Conservation (phyloP, 2,113 vertebrate genomes). For the Notechis scutatus region DNA sequence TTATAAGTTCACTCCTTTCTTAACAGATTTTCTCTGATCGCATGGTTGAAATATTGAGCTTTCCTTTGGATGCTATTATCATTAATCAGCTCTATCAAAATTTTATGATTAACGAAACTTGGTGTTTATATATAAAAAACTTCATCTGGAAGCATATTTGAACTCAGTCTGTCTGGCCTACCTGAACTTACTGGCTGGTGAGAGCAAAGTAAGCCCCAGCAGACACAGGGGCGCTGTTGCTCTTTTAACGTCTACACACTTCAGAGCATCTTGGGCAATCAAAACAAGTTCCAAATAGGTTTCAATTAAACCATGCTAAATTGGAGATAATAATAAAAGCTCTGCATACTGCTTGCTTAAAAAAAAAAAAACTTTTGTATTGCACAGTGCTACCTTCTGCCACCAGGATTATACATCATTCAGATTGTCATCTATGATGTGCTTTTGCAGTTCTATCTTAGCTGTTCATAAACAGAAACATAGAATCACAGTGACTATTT, state of each 20-base stretch:
- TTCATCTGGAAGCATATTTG: not conserved
- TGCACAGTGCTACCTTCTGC: not conserved
- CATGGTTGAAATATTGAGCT: not conserved
- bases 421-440: not conserved
- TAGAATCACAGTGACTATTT: not conserved
- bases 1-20: not conserved
- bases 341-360: not conserved
- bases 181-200: not conserved
- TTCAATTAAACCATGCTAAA: not conserved
- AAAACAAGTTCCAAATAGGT: not conserved
- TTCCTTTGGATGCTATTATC: not conserved
- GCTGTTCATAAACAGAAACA: not conserved
- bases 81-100: not conserved
- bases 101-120: not conserved
- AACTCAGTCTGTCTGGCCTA: not conserved
- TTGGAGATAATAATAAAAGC: not conserved
- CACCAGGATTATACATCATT: not conserved
- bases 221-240: not conserved
- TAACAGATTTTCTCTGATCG: not conserved
- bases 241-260: not conserved
- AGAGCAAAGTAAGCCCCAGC: not conserved
- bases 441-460: not conserved
- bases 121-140: not conserved
- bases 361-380: not conserved
- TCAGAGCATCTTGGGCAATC: not conserved